Base-by-base conservation (phyloP, 2,888 invertebrate genomes). In the Alentia gelatinosa region DNA sequence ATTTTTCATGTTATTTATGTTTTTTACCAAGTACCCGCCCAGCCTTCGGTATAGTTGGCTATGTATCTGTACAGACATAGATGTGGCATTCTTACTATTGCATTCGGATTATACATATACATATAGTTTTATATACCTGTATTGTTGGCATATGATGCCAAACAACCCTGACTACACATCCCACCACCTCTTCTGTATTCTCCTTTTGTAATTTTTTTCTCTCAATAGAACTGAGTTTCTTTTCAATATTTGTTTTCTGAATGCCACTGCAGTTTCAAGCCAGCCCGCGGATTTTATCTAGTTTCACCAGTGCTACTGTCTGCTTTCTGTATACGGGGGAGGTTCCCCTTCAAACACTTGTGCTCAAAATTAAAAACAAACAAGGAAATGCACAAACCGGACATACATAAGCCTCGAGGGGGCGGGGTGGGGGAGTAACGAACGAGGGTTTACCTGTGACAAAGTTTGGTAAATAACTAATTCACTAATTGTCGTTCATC, bases 31-130 rank as follows among this genome's bases (percentile, higher is more conserved):
- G n/a, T 56, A 56, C 47, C 86, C 23, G 47, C 86, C 86, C 86
- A 26, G 86, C 19, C 86, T 47, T 19, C 86, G 47, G 35, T 47
- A 42, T 86, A n/a, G 39, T 26, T 26, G 33, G 30, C 33, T 47
- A 19, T 47, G 86, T 86, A 23, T 83, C 30, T 83, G 40, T 83
- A 83, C 83, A 83, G 83, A 40, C 39, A 23, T 40, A 37, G 39
- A 15, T 37, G 83, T 83, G 83, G 83, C 83, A 86, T 42, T 86
- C 86, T 50, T 47, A 30, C 42, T 86, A 86, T 42, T 86, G 47
- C 86, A 86, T 86, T 86, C 26, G 79, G 79, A 79, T 79, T 79
- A 79, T 79, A 79, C 79, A 79, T 79, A 79, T 79, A 79, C 39
- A 37, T 79, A 79, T n/a, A 79, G 12, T 7, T 63, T 35, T 79